Evolutionary conservation across 2,888 invertebrate species (phyloP).

Genomic region (Conops quadrifasciatus): DNA sequence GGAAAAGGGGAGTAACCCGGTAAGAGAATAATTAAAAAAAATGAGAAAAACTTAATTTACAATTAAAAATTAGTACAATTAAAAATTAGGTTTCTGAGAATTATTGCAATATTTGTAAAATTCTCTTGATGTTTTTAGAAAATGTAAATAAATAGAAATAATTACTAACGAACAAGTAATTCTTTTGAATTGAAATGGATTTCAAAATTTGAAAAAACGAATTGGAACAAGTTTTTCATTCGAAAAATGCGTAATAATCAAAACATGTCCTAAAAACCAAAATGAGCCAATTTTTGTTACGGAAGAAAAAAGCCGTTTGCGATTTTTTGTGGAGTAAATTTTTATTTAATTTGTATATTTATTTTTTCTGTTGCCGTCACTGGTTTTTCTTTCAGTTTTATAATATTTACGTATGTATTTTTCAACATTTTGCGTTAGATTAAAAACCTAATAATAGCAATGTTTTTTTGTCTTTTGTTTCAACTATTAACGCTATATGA

Average conservation of each 20-base stretch:
- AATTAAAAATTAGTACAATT: too few species aligned
- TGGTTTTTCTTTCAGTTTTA: too few species aligned
- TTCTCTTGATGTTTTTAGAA: too few species aligned
- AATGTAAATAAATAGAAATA: too few species aligned
- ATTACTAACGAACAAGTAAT: too few species aligned
- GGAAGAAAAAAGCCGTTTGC: slow-evolving; percentile 21
- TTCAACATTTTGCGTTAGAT: slow-evolving; percentile 21
- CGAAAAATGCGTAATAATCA: background rate
- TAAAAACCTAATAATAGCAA: slow-evolving; percentile 39
- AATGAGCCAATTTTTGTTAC: slow-evolving; percentile 9
- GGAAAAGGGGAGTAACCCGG: too few species aligned
- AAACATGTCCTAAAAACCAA: too few species aligned
- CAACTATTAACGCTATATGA: slow-evolving; percentile 36
- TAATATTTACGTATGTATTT: too few species aligned
- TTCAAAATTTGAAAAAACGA: background rate
- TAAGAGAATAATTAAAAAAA: too few species aligned
- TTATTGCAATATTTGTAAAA: too few species aligned
- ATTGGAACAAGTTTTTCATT: background rate
- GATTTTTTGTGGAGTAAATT: slow-evolving; percentile 24
- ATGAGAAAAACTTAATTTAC: too few species aligned
- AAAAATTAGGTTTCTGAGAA: too few species aligned
- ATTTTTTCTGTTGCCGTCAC: slow-evolving; percentile 7
- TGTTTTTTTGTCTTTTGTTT: slow-evolving; percentile 31
- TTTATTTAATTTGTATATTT: slow-evolving; percentile 24
- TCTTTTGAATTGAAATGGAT: background rate